phyloP scores from a whole-genome alignment of 2,888 invertebrate genomes.

The Tachina lurida region DNA sequence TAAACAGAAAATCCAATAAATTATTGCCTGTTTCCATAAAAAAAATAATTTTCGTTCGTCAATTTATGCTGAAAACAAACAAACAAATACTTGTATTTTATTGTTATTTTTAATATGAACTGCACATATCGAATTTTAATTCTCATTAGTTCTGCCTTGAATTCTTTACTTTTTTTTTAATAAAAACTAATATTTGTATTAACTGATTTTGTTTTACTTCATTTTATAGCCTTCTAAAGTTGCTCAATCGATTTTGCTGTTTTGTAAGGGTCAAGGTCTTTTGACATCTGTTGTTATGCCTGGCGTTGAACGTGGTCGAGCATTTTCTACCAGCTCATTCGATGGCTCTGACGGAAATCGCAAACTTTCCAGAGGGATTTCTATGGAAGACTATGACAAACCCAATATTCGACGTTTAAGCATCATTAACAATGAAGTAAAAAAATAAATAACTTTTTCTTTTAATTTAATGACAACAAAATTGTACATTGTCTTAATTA shows the following conservation, averaged over 20 bases:
- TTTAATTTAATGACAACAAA: slow-evolving; percentile 11
- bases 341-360: slow-evolving; percentile 83
- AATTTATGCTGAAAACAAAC: too few relatives aligned
- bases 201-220: slow-evolving; percentile 8
- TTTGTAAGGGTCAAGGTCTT: slow-evolving; percentile 94
- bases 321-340: slow-evolving; percentile 84
- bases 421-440: slow-evolving; percentile 83
- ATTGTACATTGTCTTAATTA: slow-evolving; percentile 2
- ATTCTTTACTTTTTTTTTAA: too few relatives aligned
- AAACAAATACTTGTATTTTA: too few relatives aligned
- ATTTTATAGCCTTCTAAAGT: slow-evolving; percentile 90
- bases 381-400: slow-evolving; percentile 92
- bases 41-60: too few relatives aligned
- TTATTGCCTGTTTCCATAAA: too few relatives aligned
- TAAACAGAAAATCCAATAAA: too few relatives aligned
- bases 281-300: slow-evolving; percentile 92
- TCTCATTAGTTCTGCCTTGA: too few relatives aligned
- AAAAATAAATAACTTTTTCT: slow-evolving; percentile 64
- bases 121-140: too few relatives aligned
- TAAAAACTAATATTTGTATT: too few relatives aligned
- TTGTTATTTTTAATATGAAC: too few relatives aligned
- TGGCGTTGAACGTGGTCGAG: slow-evolving; percentile 89
- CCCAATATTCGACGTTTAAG: slow-evolving; percentile 90
- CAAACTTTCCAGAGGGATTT: slow-evolving; percentile 86
- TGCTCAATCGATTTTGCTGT: slow-evolving; percentile 92